These are phyloP conservation scores for Malurus alboscapulatus DNA, from an alignment of 2,113 vertebrate genomes.

Conservation along the genomic window DNA sequence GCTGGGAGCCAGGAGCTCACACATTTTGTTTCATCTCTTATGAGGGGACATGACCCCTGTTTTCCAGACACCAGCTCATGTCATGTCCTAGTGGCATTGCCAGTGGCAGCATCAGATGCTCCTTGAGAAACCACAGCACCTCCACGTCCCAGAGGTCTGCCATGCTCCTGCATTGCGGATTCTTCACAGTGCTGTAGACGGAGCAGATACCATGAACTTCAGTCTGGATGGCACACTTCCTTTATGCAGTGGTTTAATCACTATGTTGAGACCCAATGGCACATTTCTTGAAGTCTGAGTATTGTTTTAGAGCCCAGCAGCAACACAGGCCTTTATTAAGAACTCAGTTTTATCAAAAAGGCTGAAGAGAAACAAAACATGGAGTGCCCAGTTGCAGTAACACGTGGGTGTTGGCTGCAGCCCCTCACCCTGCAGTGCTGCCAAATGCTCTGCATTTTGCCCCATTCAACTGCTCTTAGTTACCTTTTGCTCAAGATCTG, in stretches of 20 bases:
- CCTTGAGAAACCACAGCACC: neutral
- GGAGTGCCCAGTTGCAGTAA: rapidly evolving
- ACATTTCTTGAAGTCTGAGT: neutral
- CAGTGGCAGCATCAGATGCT: neutral
- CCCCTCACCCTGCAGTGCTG: rapidly evolving
- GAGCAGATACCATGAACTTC: neutral
- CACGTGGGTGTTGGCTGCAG: rapidly evolving
- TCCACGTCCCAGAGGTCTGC: rapidly evolving
- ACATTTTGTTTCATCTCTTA: neutral
- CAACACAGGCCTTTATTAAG: neutral
- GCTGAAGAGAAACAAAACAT: neutral
- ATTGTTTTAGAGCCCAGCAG: neutral
- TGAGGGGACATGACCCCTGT: neutral
- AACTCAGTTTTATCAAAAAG: neutral
- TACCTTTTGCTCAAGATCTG: neutral
- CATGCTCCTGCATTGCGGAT: neutral
- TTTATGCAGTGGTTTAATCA: neutral
- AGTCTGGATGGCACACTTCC: neutral
- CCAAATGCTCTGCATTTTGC: rapidly evolving
- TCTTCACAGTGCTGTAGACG: rapidly evolving
- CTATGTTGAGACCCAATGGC: neutral
- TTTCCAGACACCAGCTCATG: neutral
- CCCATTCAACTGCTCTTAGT: neutral
- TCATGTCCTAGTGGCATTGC: rapidly evolving
- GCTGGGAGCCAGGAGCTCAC: neutral